These are phyloP conservation scores for Sceloporus undulatus DNA, from an alignment of 2,113 vertebrate species.

Conservation along the genomic window DNA sequence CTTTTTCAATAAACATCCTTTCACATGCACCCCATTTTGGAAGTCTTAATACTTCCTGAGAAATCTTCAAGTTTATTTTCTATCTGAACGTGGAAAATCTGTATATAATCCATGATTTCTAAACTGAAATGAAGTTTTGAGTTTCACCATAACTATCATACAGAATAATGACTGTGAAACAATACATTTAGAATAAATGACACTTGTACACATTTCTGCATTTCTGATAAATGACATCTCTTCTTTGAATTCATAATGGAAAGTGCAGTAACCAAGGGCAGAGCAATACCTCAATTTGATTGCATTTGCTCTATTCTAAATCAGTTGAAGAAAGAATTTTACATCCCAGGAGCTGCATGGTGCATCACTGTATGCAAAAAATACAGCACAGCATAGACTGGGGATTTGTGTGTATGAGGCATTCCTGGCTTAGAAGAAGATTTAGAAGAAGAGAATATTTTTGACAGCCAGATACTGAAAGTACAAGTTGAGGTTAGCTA, in stretches of 20 bases:
- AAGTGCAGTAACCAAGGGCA: slow-evolving; percentile 36
- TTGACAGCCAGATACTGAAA: slow-evolving; percentile 62
- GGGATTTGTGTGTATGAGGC: slow-evolving; percentile 54
- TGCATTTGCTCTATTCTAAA: slow-evolving; percentile 54
- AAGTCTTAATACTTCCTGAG: slow-evolving; percentile 18
- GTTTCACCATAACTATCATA: slow-evolving; percentile 24
- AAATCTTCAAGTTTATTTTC: slow-evolving; percentile 35
- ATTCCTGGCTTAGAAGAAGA: slow-evolving; percentile 5
- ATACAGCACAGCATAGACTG: slow-evolving; percentile 62
- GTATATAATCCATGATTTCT: slow-evolving; percentile 10
- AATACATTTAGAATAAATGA: slow-evolving; percentile 56
- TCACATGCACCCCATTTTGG: neutral
- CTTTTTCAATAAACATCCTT: slow-evolving; percentile 32
- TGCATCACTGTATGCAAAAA: slow-evolving; percentile 63
- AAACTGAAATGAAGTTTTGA: slow-evolving; percentile 49
- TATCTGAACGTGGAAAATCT: slow-evolving; percentile 43
- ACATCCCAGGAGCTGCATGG: slow-evolving; percentile 60
- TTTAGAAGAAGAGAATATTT: slow-evolving; percentile 65
- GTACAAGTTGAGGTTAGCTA: slow-evolving; percentile 64
- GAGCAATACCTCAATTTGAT: slow-evolving; percentile 25
- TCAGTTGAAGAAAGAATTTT: slow-evolving; percentile 57
- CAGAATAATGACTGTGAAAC: slow-evolving; percentile 49
- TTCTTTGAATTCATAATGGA: slow-evolving; percentile 62
- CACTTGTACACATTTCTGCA: slow-evolving; percentile 27
- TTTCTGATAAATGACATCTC: slow-evolving; percentile 65